Evolutionary conservation across 2,113 vertebrate genomes (phyloP).

Genomic region (Clarias magur): DNA sequence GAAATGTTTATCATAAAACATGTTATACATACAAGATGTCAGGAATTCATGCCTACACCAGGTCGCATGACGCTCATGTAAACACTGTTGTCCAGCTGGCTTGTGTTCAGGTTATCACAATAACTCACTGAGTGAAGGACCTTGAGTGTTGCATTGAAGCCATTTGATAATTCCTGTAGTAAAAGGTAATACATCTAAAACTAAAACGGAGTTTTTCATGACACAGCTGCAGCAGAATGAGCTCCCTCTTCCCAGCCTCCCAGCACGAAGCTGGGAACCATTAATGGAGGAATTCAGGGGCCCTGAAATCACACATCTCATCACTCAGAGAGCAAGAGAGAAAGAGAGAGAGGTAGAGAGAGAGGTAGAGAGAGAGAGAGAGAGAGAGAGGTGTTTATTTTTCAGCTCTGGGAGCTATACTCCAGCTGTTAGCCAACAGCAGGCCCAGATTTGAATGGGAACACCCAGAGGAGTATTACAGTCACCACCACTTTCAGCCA

Average conservation of each 20-base stretch:
- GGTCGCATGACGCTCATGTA: neutral
- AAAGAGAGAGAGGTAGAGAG: slow-evolving; percentile 13
- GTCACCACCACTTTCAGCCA: slow-evolving; percentile 44
- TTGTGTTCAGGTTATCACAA: neutral
- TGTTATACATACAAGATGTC: slow-evolving; percentile 8
- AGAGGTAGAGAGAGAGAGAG: slow-evolving; percentile 36
- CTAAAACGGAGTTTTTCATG: neutral
- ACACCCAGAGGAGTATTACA: slow-evolving; percentile 52
- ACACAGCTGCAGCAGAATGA: slow-evolving; percentile 35
- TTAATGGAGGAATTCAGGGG: slow-evolving; percentile 57
- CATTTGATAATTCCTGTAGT: slow-evolving; percentile 14
- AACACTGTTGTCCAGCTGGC: slow-evolving; percentile 28
- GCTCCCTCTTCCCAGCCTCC: slow-evolving; percentile 39
- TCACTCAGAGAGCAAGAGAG: slow-evolving; percentile 35
- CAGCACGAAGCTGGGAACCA: slow-evolving; percentile 54
- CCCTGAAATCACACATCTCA: slow-evolving; percentile 58
- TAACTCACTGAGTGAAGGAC: neutral
- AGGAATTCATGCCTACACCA: neutral
- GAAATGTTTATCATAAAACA: slow-evolving; percentile 24
- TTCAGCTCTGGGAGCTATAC: slow-evolving; percentile 37
- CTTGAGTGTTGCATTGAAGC: neutral
- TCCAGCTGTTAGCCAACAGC: slow-evolving; percentile 54
- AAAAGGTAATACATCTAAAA: neutral
- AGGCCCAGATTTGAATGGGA: slow-evolving; percentile 48
- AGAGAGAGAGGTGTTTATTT: slow-evolving; percentile 50